These are phyloP conservation scores for Panzeria rudis DNA, from an alignment of 2,888 invertebrate genomes.

Conservation along the genomic window DNA sequence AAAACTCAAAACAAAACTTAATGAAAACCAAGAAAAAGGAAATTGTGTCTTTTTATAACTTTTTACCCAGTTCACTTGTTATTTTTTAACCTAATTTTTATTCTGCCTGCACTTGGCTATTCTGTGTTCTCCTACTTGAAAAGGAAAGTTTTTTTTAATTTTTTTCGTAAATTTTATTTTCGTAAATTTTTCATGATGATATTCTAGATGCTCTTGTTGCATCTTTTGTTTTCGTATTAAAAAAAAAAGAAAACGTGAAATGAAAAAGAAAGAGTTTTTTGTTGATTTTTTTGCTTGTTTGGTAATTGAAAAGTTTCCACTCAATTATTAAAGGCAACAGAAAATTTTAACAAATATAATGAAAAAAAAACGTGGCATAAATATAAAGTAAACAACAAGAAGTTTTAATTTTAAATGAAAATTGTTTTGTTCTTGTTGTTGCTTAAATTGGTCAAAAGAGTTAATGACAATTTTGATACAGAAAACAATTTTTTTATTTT, in stretches of 20 bases:
- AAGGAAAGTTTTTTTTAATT: too few species aligned
- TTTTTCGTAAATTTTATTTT: neutral
- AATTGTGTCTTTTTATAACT: constrained; percentile 2
- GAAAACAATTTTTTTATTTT: too few species aligned
- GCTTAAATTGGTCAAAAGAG: constrained; percentile 4
- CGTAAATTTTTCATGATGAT: constrained; percentile 40
- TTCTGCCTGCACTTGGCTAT: neutral
- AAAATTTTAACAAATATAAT: constrained; percentile 38
- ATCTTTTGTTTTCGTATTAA: constrained; percentile 27
- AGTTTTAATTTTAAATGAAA: constrained; percentile 24
- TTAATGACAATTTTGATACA: constrained; percentile 17
- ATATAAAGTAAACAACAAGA: neutral
- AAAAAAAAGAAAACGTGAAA: neutral
- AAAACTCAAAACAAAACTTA: constrained; percentile 5
- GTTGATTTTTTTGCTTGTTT: neutral
- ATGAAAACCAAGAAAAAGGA: neutral
- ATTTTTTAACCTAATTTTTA: constrained; percentile 44
- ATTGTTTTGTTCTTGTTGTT: neutral
- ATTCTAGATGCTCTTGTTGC: constrained; percentile 14
- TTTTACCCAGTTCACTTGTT: neutral
- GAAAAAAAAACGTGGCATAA: neutral
- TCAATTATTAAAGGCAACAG: constrained; percentile 64
- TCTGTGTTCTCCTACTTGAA: constrained; percentile 1
- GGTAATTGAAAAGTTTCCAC: constrained; percentile 65
- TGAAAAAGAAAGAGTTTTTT: neutral